Evolutionary conservation across 2,113 vertebrate genomes (phyloP), one percentile per base, ranked within the genome.

Genomic region (Rhagologus leucostigma): DNA sequence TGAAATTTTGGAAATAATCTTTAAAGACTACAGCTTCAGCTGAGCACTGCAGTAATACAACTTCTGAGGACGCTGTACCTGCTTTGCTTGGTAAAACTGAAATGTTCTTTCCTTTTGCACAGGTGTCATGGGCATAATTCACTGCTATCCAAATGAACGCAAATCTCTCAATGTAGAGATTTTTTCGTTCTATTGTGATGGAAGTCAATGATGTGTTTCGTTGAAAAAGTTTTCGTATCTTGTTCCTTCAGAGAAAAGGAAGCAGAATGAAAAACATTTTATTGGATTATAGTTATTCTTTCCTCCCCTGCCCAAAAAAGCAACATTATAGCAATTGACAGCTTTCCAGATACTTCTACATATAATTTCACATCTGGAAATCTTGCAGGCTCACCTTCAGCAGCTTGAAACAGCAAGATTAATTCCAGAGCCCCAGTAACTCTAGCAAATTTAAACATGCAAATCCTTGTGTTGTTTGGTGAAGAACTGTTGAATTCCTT

Each of bases 101-200:
- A 62, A 97, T 96, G 39, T 87, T 97, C 68, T 81, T 97, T 73
- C 95, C 96, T 79, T 67, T 94, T 70, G 67, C 24, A 3, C 95
- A 97, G 63, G 46, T 93, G 30, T 16, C 33, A 33, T 86, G 52
- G 35, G 35, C 49, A 0, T 96, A 97, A 62, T 76, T 96, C 30
- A 84, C 94, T 46, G 49, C 86, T 94, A 97, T 14, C 96, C 95
- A 97, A 37, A 97, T 13, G 41, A 15, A 63, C 27, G 87, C 95
- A 65, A 30, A 5, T 68, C 83, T 67, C 7, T 49, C 9, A 44
- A 90, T 67, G 75, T 50, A 95, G n/a, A 97, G 68, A 39, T 83
- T 0, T 17, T 26, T 77, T 19, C 94, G 59, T 52, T 73, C 15
- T 93, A 95, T 96, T 0, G 33, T 96, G 52, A 96, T 71, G 57